A percentile compares a stretch with the other conserved stretches of the same genome.
Conservation (phyloP, 30 jellyfish, hydroid and myxozoan species). For the Hydractinia symbiolongicarpus region DNA sequence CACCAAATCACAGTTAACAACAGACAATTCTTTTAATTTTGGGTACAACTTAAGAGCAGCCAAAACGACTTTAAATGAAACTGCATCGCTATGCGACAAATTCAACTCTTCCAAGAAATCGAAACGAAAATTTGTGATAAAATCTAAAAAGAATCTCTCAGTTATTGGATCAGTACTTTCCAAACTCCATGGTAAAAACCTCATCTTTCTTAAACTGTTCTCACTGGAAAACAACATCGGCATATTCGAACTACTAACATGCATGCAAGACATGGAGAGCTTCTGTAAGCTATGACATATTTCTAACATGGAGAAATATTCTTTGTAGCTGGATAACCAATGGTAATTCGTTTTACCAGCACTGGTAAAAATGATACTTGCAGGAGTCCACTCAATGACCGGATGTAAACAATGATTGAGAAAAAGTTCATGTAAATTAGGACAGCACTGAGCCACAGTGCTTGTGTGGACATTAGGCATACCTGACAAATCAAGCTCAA, state of each 20-base stretch:
- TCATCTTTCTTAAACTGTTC: background rate
- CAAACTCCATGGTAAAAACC: background rate
- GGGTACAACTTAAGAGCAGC: background rate
- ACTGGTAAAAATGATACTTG: too few relatives aligned
- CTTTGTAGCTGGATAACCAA: background rate
- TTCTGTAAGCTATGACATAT: background rate
- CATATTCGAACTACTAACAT: background rate
- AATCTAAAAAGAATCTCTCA: background rate
- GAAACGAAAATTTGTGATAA: conserved; percentile 1
- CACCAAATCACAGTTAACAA: background rate
- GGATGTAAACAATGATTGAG: background rate
- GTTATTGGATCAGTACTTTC: background rate
- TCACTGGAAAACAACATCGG: background rate
- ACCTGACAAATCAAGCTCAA: conserved; percentile 2
- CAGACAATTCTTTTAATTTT: background rate
- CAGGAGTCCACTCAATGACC: background rate
- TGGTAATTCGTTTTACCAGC: background rate
- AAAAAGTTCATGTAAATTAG: background rate
- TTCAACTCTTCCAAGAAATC: conserved; percentile 2
- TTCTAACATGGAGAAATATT: conserved; percentile 5
- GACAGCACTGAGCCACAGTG: background rate
- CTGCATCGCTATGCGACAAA: background rate
- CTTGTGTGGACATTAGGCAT: background rate
- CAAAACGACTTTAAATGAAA: background rate
- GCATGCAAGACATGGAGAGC: background rate